Base-by-base conservation (phyloP, 2,888 invertebrate genomes). In the Anticlea derivata region DNA sequence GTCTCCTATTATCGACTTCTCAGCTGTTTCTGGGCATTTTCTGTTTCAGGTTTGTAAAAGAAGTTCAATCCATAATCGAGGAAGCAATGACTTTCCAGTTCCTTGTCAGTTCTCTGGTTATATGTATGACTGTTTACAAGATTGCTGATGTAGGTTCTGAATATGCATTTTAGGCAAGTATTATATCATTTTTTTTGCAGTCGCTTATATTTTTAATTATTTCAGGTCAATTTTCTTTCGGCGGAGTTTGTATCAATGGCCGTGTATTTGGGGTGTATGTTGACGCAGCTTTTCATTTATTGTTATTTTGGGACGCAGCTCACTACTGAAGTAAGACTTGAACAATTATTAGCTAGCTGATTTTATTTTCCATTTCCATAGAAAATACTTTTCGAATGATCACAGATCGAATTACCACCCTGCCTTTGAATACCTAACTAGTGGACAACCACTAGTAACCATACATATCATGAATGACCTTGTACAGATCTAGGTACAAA, bases 71-170 rank as follows among this genome's bases (percentile, higher is more conserved):
- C 0, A 79, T 86, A 58, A 86, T 86, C 57, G 68, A 68, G 3
- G 85, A 81, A 68, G 81, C 83, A 5, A 73, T 86, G 79, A 58
- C 73, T 0, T 44, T 83, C 0, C 86, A 87, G 50, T 77, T 86
- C 37, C 62, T 82, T 23, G 70, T 78, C 0, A 80, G 76, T 68
- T 76, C 81, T 4, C 86, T 83, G 86, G 85, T 86, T 1, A 78
- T 87, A 54, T 87, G 87, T 55, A 86, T 85, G 83, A 85, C 84
- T 1, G 69, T 80, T n/a, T 87, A 86, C 61, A 87, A 83, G 56
- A 83, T 86, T 35, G 79, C 79, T 11, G 79, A 73, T 37, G 87
- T 87, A 71, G 61, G 81, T 73, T 13, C 34, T 44, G n/a, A n/a
- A n/a, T n/a, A n/a, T 1, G 4, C n/a, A n/a, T n/a, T n/a, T n/a